A percentile compares a stretch with the other conserved stretches of the same genome.
Evolutionary conservation across 2,113 vertebrate genomes (phyloP).

Genomic region (Micromys minutus): DNA sequence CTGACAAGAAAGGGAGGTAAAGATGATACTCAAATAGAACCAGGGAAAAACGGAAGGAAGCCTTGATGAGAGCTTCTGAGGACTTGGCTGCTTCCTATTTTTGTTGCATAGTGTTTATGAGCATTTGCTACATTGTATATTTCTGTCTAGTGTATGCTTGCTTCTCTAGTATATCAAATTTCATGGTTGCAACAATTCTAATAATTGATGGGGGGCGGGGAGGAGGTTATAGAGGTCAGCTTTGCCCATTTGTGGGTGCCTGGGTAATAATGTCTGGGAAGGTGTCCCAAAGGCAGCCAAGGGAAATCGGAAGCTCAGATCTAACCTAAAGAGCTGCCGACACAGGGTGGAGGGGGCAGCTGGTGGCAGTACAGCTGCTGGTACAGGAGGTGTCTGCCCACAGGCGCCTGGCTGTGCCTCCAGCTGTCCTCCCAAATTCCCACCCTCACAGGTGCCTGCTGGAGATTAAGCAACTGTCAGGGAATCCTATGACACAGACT

Average conservation of each 20-base stretch:
- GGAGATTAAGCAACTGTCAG: background rate
- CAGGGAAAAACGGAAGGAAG: background rate
- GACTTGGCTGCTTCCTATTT: background rate
- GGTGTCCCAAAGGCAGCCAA: background rate
- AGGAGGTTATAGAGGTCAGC: background rate
- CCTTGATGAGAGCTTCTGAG: background rate
- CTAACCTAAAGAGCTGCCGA: background rate
- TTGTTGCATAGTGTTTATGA: background rate
- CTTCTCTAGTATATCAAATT: background rate
- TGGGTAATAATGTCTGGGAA: background rate
- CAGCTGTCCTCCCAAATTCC: conserved; percentile 13
- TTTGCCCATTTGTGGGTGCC: background rate
- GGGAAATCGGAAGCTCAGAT: background rate
- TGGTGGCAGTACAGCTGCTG: background rate
- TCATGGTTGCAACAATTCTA: background rate
- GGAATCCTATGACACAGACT: background rate
- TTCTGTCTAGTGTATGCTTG: background rate
- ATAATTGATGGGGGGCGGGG: background rate
- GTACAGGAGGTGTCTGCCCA: conserved; percentile 2
- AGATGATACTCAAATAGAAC: background rate
- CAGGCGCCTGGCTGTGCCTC: background rate
- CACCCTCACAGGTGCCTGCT: background rate
- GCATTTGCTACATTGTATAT: background rate
- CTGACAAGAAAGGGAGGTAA: background rate
- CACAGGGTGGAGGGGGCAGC: background rate